Conservation (phyloP, 1,140 invertebrate genomes). For the Platorchestia sp. region DNA sequence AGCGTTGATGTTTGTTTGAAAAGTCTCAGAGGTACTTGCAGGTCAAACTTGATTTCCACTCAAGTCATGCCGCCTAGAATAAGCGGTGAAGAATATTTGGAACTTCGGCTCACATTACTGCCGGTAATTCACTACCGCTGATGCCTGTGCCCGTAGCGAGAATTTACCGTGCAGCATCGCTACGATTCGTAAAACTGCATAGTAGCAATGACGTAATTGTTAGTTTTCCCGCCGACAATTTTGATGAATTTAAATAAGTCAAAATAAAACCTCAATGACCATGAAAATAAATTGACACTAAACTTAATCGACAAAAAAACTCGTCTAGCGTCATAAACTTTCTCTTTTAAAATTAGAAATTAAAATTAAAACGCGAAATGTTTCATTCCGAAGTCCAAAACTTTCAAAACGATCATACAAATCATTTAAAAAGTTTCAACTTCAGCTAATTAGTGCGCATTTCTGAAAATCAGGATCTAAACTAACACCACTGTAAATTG, state of each 20-base stretch:
- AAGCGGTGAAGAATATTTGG: too few species aligned
- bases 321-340: neutral
- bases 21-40: too few species aligned
- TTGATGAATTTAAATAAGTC: neutral
- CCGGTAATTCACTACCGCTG: too few species aligned
- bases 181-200: neutral
- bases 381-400: neutral
- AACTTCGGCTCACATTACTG: too few species aligned
- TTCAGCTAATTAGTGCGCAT: neutral
- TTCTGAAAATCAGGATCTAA: neutral
- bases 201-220: neutral
- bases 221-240: neutral
- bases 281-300: neutral
- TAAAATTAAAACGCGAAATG: too few species aligned
- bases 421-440: neutral
- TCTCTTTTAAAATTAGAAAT: neutral
- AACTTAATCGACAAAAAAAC: neutral
- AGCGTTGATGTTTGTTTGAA: too few species aligned
- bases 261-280: neutral
- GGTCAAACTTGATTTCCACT: too few species aligned
- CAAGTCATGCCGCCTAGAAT: too few species aligned
- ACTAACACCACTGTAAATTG: neutral
- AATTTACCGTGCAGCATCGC: too few species aligned
- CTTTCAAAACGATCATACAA: neutral
- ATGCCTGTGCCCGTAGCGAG: too few species aligned